Base-by-base conservation (phyloP, 2,797 vertebrate species). In the Chrosomus eos region DNA sequence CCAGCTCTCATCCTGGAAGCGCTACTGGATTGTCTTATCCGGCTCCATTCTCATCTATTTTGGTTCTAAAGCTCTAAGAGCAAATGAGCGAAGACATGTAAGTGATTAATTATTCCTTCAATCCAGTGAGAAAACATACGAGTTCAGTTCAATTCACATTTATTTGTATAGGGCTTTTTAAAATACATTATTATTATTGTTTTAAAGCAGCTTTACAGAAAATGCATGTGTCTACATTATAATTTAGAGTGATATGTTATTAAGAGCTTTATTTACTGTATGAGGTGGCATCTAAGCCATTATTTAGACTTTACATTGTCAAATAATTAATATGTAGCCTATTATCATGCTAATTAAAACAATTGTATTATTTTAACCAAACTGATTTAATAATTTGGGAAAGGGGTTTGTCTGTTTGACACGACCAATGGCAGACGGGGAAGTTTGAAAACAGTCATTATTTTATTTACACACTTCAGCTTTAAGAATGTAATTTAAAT, bases 31-130 rank as follows among this genome's bases (percentile, higher is more conserved):
- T 88, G 94, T 91, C 16, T 95, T 99, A 81, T 96, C 97, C 71
- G 97, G 97, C 87, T 96, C 97, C 77, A 97, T 96, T 21, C 96
- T 99, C 81, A 95, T 96, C 3, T 99, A 98, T 90, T 99, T 96
- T 0, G 96, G 96, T 85, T 97, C 97, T 28, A 99, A 99, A 93
- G 96, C 98, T 38, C 94, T 99, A 90, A 93, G 97, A 91, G 97
- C 97, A 82, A 97, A 96, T 74, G 98, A 99, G 93, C 96, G 98
- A 91, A 99, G 98, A 91, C 97, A 99, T 28, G 98, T 99, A 92
- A 95, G 96, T 89, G 55, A 60, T n/a, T 0, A 21, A 55, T 60
- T 60, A 36, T 76, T n/a, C 7, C 8, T 43, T 28, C 16, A 72
- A 72, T 26, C 26, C 40, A 45, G 13, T 9, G n/a, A 16, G 75